A percentile compares a stretch with the other conserved stretches of the same genome.
These are phyloP conservation scores for Atherix ibis DNA, from an alignment of 2,888 invertebrate genomes.

Conservation along the genomic window DNA sequence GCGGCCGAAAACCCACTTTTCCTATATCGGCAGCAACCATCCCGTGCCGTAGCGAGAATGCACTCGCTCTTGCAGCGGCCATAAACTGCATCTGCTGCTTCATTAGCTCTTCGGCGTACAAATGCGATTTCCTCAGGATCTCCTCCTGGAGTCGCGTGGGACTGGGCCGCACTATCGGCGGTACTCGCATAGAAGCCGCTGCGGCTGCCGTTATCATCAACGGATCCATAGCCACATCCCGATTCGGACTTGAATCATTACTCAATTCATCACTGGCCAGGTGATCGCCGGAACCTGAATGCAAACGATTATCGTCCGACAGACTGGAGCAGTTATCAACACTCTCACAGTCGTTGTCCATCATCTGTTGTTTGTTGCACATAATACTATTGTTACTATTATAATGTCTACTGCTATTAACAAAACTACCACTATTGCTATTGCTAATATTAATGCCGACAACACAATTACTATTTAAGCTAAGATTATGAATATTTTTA, in stretches of 20 bases:
- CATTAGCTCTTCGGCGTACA: slow-evolving; percentile 32
- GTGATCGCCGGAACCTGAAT: slow-evolving; percentile 5
- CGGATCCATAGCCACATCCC: slow-evolving; percentile 13
- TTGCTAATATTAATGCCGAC: not conserved
- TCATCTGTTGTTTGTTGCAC: no score
- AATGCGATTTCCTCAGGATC: slow-evolving; percentile 29
- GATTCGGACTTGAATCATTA: slow-evolving; percentile 9
- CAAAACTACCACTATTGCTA: not conserved
- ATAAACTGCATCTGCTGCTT: slow-evolving; percentile 33
- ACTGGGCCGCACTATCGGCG: slow-evolving; percentile 16
- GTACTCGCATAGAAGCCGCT: slow-evolving; percentile 14
- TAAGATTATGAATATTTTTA: slow-evolving; percentile 1
- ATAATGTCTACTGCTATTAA: not conserved
- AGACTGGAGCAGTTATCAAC: slow-evolving; percentile 10
- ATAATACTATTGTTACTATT: not conserved
- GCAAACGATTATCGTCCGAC: slow-evolving; percentile 9
- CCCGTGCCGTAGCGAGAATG: slow-evolving; percentile 19
- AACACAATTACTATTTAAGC: not conserved
- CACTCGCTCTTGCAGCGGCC: slow-evolving; percentile 30
- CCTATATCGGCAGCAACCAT: slow-evolving; percentile 5
- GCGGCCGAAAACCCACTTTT: slow-evolving; percentile 14
- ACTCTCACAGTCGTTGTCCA: slow-evolving; percentile 11
- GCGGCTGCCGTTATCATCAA: slow-evolving; percentile 16
- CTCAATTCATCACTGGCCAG: slow-evolving; percentile 8
- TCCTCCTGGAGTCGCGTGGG: slow-evolving; percentile 29